Evolutionary conservation across 2,888 invertebrate genomes (phyloP).

Genomic region (Ophion obscuratus): DNA sequence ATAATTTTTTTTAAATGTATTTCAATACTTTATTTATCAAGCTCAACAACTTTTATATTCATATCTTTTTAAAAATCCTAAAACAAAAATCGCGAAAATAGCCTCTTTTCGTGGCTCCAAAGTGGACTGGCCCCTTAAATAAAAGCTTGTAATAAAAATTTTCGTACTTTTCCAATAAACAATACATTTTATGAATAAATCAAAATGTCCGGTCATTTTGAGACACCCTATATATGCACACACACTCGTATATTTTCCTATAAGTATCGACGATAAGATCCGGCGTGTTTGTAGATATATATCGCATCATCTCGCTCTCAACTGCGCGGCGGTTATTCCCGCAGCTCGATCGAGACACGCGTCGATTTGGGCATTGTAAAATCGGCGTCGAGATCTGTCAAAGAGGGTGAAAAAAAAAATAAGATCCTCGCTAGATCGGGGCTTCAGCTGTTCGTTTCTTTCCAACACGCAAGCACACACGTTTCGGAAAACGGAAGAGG

Average conservation of each 20-base stretch:
- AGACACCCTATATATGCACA: background rate
- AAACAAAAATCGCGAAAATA: too few species aligned
- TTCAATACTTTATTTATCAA: too few species aligned
- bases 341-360: conserved; percentile 16
- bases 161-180: too few species aligned
- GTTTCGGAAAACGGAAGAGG: conserved; percentile 71
- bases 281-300: conserved; percentile 55
- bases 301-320: conserved; percentile 57
- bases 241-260: conserved; percentile 16
- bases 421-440: conserved; percentile 62
- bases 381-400: conserved; percentile 61
- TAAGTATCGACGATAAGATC: conserved; percentile 55
- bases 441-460: conserved; percentile 69
- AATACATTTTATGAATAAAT: too few species aligned
- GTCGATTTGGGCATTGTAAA: conserved; percentile 52
- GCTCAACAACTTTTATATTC: too few species aligned
- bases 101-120: too few species aligned
- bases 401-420: conserved; percentile 64
- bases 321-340: conserved; percentile 40
- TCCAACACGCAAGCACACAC: conserved; percentile 1
- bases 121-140: too few species aligned
- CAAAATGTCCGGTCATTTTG: too few species aligned
- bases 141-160: too few species aligned
- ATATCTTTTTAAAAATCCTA: too few species aligned
- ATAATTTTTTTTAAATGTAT: too few species aligned